Evolutionary conservation across 2,888 invertebrate genomes (phyloP), one percentile per base, ranked within the genome.

Genomic region (Carabus problematicus): DNA sequence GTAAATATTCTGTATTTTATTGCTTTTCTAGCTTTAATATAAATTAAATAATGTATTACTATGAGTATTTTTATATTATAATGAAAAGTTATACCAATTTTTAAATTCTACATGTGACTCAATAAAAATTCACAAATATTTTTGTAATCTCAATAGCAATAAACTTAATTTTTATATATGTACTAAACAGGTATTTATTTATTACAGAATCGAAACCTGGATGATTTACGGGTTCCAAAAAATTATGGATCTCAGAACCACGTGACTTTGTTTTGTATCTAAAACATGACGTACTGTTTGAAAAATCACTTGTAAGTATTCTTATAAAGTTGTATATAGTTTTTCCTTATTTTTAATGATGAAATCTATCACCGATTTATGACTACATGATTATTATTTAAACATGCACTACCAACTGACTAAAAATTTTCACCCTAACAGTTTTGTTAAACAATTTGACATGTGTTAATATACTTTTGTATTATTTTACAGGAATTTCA

Each of bases 391-490:
- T 67, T 67, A 67, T 16, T 60, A n/a, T 16, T 49, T 52, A 43
- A 60, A 60, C 67, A 67, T 67, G 67, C 67, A 67, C 67, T 67
- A 64, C 52, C 49, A 64, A 60, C 60, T 42, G 40, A 29, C 9
- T 7, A 8, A n/a, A 59, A 42, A 42, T 14, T 11, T 8, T 14
- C 39, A 12, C 18, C 29, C 11, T 18, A 59, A 41, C 9, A 58
- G 6, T 7, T 14, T 59, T 1, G 8, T 41, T 29, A 4, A 18
- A 12, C 40, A 3, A 29, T 6, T 59, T 59, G 1, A 6, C 29
- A 29, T 18, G 4, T 52, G 16, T 16, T 18, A 4, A 9, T 52
- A 12, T 9, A 52, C 14, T n/a, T 19, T 18, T 12, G 14, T 16
- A 4, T 52, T 52, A 9, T 18, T 8, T 52, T 52, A n/a, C 14